These are phyloP conservation scores for Scaeva pyrastri DNA, from an alignment of 2,888 invertebrate genomes.

Conservation along the genomic window DNA sequence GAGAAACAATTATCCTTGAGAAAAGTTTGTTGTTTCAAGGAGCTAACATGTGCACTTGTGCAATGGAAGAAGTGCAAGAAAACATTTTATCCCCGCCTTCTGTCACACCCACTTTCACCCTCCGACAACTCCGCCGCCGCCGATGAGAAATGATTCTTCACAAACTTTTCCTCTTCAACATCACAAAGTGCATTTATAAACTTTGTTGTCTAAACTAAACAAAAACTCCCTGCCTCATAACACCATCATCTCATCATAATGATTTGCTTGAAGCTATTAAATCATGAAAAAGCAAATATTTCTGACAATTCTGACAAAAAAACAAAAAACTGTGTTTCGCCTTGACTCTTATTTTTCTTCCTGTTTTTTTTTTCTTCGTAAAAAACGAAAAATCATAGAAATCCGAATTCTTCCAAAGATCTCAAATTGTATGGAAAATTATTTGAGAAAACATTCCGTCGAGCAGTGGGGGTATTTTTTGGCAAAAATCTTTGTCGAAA, in stretches of 20 bases:
- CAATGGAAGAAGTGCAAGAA: conserved; percentile 17
- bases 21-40: conserved; percentile 50
- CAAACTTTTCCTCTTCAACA: conserved; percentile 49
- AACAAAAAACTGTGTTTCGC: conserved; percentile 1
- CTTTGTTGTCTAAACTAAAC: conserved; percentile 34
- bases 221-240: conserved; percentile 8
- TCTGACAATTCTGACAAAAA: conserved; percentile 11
- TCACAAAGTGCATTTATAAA: conserved; percentile 63
- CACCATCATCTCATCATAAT: not conserved
- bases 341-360: conserved; percentile 9
- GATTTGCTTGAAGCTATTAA: conserved; percentile 33
- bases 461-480: conserved; percentile 20
- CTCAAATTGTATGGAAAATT: conserved; percentile 3
- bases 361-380: not conserved
- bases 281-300: conserved; percentile 25
- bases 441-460: conserved; percentile 20
- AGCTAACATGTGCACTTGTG: not conserved
- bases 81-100: not conserved
- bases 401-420: not conserved
- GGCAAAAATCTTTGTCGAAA: conserved; percentile 25
- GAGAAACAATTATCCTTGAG: conserved; percentile 69
- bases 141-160: conserved; percentile 12
- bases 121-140: not conserved
- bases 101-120: not conserved
- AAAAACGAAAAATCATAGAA: not conserved